A percentile compares a stretch with the other conserved stretches of the same genome.
These are phyloP conservation scores for Sceloporus undulatus DNA, from an alignment of 2,113 vertebrate species.

Conservation along the genomic window DNA sequence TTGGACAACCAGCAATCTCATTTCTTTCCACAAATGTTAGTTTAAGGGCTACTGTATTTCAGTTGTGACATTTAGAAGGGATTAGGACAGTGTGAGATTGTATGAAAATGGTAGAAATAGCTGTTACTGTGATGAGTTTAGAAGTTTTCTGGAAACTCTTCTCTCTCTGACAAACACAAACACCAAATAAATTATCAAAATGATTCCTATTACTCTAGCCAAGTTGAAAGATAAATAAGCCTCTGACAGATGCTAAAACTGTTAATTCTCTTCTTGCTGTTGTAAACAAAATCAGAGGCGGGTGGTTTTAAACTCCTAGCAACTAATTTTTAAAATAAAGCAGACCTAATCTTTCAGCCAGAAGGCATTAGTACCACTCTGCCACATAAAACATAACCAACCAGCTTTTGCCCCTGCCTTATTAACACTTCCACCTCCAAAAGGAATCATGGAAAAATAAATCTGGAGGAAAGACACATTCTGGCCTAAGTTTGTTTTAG, in stretches of 20 bases:
- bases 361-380: conserved; percentile 50
- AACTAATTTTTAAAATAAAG: conserved; percentile 62
- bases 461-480: conserved; percentile 16
- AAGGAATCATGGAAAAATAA: conserved; percentile 12
- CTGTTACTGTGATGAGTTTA: conserved; percentile 17
- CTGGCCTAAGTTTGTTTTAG: neutral
- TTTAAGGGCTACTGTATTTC: conserved; percentile 17
- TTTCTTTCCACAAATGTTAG: conserved; percentile 40
- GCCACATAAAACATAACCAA: conserved; percentile 58
- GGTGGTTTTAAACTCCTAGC: conserved; percentile 42
- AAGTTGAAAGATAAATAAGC: conserved; percentile 36
- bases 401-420: conserved; percentile 45
- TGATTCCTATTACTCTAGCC: conserved; percentile 10
- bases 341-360: conserved; percentile 58
- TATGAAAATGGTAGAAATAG: conserved; percentile 14
- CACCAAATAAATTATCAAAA: neutral
- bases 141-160: conserved; percentile 34
- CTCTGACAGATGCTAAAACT: conserved; percentile 28
- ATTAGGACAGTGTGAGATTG: neutral
- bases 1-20: neutral
- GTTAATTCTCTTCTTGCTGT: conserved; percentile 40
- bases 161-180: neutral
- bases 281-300: conserved; percentile 37
- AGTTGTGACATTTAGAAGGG: conserved; percentile 33
- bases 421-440: conserved; percentile 12